Evolutionary conservation across 2,888 invertebrate species (phyloP).

Genomic region (Syritta pipiens): DNA sequence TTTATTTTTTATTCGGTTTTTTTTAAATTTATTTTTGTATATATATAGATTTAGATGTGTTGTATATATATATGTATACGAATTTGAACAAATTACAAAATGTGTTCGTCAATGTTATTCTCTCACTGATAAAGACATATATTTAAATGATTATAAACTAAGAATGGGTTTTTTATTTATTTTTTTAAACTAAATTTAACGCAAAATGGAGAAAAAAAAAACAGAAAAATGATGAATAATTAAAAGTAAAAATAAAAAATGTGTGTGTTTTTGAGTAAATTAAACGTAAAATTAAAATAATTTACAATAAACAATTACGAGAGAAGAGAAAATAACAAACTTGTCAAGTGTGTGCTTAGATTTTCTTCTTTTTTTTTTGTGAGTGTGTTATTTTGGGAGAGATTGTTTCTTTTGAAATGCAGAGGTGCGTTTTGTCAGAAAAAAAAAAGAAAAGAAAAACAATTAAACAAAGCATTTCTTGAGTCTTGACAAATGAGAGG

Average conservation of each 20-base stretch:
- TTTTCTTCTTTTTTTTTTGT: background rate
- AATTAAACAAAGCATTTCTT: no score
- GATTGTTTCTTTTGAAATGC: constrained; percentile 7
- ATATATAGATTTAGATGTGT: constrained; percentile 11
- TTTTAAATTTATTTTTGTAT: background rate
- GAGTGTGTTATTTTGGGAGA: background rate
- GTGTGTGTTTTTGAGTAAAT: background rate
- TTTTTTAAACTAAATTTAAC: constrained; percentile 9
- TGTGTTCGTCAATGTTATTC: no score
- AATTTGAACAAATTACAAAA: no score
- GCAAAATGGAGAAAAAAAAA: constrained; percentile 9
- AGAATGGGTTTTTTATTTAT: no score
- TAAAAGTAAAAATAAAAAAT: background rate
- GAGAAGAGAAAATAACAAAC: background rate
- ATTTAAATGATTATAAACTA: constrained; percentile 31
- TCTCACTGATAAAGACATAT: no score
- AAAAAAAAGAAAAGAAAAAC: no score
- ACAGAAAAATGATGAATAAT: constrained; percentile 7
- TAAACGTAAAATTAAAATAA: constrained; percentile 18
- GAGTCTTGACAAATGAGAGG: constrained; percentile 32
- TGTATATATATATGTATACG: no score
- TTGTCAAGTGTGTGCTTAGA: background rate
- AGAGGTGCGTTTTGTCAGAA: background rate
- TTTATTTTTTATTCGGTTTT: constrained; percentile 25
- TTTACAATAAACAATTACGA: constrained; percentile 17